Percentiles rank a stretch among this genome's conserved stretches.
Conservation (phyloP, 2,797 vertebrate genomes). For the Acanthurus leucopareius region DNA sequence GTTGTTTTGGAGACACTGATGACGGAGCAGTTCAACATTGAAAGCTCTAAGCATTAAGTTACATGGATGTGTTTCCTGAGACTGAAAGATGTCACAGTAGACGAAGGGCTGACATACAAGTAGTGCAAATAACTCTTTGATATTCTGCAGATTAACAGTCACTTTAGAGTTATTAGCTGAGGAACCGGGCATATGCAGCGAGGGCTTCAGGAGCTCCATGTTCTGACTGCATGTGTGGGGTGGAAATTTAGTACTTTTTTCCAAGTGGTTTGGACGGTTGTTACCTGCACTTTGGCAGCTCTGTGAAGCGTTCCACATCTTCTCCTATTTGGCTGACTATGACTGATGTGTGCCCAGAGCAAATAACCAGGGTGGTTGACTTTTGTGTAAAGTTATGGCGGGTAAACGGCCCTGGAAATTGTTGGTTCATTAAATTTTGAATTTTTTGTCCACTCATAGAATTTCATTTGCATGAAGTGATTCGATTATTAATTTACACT, state of each 20-base stretch:
- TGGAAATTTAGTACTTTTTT: slow-evolving; percentile 79
- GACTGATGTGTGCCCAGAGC: slow-evolving; percentile 50
- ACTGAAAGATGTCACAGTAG: slow-evolving; percentile 42
- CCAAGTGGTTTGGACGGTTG: slow-evolving; percentile 76
- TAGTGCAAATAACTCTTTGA: slow-evolving; percentile 52
- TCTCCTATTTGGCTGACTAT: slow-evolving; percentile 59
- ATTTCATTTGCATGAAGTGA: background rate
- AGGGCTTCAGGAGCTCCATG: slow-evolving; percentile 24
- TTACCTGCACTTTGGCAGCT: slow-evolving; percentile 77
- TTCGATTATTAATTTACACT: background rate
- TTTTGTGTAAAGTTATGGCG: slow-evolving; percentile 53
- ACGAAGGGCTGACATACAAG: slow-evolving; percentile 39
- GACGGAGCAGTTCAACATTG: slow-evolving; percentile 34
- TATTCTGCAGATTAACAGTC: slow-evolving; percentile 67
- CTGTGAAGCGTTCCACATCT: slow-evolving; percentile 62
- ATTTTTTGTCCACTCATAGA: slow-evolving; percentile 21
- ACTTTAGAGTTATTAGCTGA: slow-evolving; percentile 57
- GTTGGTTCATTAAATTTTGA: slow-evolving; percentile 23
- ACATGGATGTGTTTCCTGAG: slow-evolving; percentile 30
- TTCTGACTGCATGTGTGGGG: slow-evolving; percentile 39
- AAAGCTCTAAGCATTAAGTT: slow-evolving; percentile 35
- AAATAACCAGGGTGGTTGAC: slow-evolving; percentile 55
- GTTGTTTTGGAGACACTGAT: slow-evolving; percentile 25
- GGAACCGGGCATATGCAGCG: slow-evolving; percentile 31
- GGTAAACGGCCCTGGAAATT: slow-evolving; percentile 4